Conservation (phyloP, 1,140 invertebrate species). For the Calosoma granatense region DNA sequence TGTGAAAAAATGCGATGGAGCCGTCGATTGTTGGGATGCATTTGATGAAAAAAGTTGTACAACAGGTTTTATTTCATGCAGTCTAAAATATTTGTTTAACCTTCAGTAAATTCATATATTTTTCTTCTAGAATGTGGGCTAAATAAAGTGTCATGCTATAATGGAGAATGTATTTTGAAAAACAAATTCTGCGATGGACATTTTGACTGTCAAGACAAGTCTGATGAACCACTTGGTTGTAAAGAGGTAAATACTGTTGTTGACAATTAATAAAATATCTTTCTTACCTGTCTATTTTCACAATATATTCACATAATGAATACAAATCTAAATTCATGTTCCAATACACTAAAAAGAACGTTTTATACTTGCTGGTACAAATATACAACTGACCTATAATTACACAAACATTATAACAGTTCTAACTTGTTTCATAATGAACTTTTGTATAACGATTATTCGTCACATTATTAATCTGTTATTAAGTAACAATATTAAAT, state of each 20-base stretch:
- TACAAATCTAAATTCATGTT: not conserved
- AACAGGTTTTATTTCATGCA: no score
- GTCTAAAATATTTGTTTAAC: conserved; percentile 15
- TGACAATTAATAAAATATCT: conserved; percentile 10
- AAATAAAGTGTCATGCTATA: conserved; percentile 45
- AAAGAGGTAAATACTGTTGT: conserved; percentile 20
- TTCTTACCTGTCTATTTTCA: conserved; percentile 3
- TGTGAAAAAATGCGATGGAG: conserved; percentile 57
- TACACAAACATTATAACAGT: no score
- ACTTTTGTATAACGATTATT: no score
- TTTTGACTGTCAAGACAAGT: conserved; percentile 49
- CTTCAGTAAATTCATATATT: conserved; percentile 11
- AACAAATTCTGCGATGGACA: conserved; percentile 52
- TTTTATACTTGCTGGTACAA: no score
- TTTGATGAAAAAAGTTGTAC: conserved; percentile 70
- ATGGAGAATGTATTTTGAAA: conserved; percentile 49
- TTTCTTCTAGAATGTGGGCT: conserved; percentile 19
- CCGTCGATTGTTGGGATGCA: conserved; percentile 71
- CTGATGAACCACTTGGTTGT: conserved; percentile 55
- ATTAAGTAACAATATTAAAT: no score
- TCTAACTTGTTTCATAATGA: no score
- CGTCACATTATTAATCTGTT: no score
- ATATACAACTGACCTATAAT: no score
- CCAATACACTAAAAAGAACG: no score
- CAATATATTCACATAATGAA: not conserved